Conservation (phyloP, 1,140 invertebrate species). For the Bombus pascuorum region DNA sequence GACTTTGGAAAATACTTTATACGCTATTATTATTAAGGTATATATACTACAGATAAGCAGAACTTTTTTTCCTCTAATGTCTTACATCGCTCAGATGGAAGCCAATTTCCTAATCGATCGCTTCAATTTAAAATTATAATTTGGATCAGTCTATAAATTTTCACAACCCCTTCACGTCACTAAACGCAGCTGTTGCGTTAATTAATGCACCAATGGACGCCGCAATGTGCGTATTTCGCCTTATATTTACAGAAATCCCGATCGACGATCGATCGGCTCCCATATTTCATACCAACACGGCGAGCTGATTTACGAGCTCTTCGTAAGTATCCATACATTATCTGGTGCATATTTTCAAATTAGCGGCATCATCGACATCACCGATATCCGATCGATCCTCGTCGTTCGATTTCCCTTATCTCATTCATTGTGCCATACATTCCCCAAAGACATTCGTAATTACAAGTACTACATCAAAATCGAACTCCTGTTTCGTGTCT, state of each 20-base stretch:
- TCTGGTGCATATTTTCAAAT: slow-evolving; percentile 46
- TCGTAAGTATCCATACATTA: slow-evolving; percentile 43
- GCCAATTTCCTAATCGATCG: background rate
- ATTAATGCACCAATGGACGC: slow-evolving; percentile 49
- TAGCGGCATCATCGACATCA: slow-evolving; percentile 24
- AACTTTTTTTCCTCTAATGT: no score
- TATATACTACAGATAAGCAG: no score
- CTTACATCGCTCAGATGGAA: background rate
- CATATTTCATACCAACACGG: slow-evolving; percentile 23
- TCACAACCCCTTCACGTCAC: slow-evolving; percentile 18
- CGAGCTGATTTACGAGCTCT: slow-evolving; percentile 43
- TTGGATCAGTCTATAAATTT: slow-evolving; percentile 38
- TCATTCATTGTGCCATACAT: background rate
- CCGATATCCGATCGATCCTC: background rate
- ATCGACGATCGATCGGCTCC: background rate
- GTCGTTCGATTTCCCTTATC: background rate
- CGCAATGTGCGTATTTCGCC: background rate
- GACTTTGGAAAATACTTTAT: background rate
- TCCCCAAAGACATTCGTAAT: slow-evolving; percentile 7
- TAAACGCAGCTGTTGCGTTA: slow-evolving; percentile 35
- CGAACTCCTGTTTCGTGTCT: background rate
- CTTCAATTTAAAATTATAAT: slow-evolving; percentile 18
- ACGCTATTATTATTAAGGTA: no score
- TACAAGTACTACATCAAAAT: slow-evolving; percentile 42
- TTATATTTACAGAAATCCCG: background rate